Evolutionary conservation across 1,140 invertebrate genomes (phyloP).

Genomic region (Brachionus plicatilis): DNA sequence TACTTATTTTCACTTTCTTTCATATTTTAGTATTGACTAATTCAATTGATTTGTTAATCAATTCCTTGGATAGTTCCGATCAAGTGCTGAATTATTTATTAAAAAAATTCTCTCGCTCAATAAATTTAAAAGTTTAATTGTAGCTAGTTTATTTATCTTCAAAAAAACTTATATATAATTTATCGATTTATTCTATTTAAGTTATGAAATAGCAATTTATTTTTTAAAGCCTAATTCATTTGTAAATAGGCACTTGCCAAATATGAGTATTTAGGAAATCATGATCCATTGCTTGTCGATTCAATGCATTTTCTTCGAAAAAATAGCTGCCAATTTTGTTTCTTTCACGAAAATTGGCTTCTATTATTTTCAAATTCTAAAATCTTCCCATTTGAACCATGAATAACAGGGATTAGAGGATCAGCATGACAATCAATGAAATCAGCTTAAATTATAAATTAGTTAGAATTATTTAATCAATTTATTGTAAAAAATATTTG

Average conservation of each 20-base stretch:
- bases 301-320: background rate
- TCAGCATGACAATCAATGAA: background rate
- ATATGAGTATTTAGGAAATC: background rate
- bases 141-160: background rate
- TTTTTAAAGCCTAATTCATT: background rate
- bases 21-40: background rate
- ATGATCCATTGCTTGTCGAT: background rate
- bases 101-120: background rate
- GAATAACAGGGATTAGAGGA: background rate
- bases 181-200: background rate
- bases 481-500: background rate
- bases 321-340: background rate
- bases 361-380: background rate
- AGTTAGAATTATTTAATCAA: background rate
- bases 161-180: background rate
- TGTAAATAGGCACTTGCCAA: background rate
- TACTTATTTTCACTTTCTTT: background rate
- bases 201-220: background rate
- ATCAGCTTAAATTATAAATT: background rate
- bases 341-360: background rate
- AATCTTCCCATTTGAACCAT: background rate
- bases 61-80: background rate
- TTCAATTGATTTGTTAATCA: background rate
- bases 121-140: background rate
- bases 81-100: background rate